These are phyloP conservation scores for Lycorma delicatula DNA, from an alignment of 1,140 invertebrate genomes.

Conservation along the genomic window DNA sequence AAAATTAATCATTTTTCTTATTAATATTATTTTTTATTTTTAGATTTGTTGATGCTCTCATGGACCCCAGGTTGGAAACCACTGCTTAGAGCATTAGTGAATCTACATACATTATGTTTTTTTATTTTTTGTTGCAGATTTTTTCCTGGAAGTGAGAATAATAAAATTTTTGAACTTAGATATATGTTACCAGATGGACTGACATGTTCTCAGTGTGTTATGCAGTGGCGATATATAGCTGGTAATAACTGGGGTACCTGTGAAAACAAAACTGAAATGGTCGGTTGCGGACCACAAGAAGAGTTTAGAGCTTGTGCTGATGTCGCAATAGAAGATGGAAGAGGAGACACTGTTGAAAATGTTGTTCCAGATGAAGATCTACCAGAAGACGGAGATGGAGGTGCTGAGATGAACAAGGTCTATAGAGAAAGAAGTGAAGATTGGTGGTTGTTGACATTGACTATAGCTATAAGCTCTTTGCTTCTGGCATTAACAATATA, in stretches of 20 bases:
- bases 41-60: too few species aligned
- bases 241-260: slow-evolving; percentile 74
- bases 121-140: slow-evolving; percentile 39
- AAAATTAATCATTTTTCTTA: too few species aligned
- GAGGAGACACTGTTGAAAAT: slow-evolving; percentile 26
- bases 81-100: too few species aligned
- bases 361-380: background rate
- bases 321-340: slow-evolving; percentile 54
- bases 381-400: background rate
- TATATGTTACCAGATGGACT: slow-evolving; percentile 57
- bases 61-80: too few species aligned
- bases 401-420: background rate
- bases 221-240: slow-evolving; percentile 74
- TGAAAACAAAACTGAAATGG: slow-evolving; percentile 55
- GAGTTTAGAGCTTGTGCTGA: slow-evolving; percentile 82
- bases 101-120: too few species aligned
- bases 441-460: slow-evolving; percentile 7
- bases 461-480: slow-evolving; percentile 11
- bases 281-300: slow-evolving; percentile 79
- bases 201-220: slow-evolving; percentile 65
- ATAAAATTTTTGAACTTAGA: slow-evolving; percentile 65
- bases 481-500: slow-evolving; percentile 4
- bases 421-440: background rate
- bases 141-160: slow-evolving; percentile 67
- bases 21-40: too few species aligned